These are phyloP conservation scores for Cryptocephalus moraei DNA, from an alignment of 2,888 invertebrate species.

Conservation along the genomic window DNA sequence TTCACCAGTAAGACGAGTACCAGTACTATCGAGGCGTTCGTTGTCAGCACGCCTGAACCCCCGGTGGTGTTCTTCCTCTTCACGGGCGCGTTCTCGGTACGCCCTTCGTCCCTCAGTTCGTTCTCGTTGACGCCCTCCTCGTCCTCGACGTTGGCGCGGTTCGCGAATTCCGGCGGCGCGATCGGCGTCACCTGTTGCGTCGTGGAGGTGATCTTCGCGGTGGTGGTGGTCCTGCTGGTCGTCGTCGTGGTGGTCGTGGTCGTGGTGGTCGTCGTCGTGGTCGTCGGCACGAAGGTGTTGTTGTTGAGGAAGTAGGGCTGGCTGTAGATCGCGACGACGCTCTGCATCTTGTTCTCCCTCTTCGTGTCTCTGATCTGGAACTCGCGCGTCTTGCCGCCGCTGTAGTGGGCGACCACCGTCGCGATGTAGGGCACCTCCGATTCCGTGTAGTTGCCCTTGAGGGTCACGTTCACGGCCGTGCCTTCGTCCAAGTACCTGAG, in stretches of 20 bases:
- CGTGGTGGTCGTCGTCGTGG: slow-evolving; percentile 50
- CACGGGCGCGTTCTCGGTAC: too few relatives aligned
- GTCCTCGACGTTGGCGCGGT: too few relatives aligned
- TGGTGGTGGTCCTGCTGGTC: slow-evolving; percentile 36
- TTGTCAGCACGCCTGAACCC: too few relatives aligned
- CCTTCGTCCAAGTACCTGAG: slow-evolving; percentile 51
- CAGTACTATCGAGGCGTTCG: too few relatives aligned
- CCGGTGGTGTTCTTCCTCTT: too few relatives aligned
- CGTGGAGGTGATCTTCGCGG: slow-evolving; percentile 40
- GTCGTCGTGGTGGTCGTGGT: slow-evolving; percentile 41
- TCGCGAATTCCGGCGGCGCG: neutral
- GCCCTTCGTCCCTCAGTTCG: too few relatives aligned
- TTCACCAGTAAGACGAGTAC: too few relatives aligned
- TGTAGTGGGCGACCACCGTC: slow-evolving; percentile 58
- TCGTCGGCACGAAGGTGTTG: slow-evolving; percentile 68
- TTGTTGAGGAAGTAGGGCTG: slow-evolving; percentile 68
- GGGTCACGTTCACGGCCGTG: slow-evolving; percentile 72
- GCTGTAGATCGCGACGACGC: slow-evolving; percentile 63
- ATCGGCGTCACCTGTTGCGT: slow-evolving; percentile 17
- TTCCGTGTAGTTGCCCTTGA: slow-evolving; percentile 62
- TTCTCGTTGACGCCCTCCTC: too few relatives aligned
- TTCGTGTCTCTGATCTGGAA: slow-evolving; percentile 53
- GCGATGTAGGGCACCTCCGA: slow-evolving; percentile 67
- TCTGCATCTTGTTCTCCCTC: slow-evolving; percentile 54
- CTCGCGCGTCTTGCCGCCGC: slow-evolving; percentile 47